These are phyloP conservation scores for Triops cancriformis DNA, from an alignment of 1,140 invertebrate species.

Conservation along the genomic window DNA sequence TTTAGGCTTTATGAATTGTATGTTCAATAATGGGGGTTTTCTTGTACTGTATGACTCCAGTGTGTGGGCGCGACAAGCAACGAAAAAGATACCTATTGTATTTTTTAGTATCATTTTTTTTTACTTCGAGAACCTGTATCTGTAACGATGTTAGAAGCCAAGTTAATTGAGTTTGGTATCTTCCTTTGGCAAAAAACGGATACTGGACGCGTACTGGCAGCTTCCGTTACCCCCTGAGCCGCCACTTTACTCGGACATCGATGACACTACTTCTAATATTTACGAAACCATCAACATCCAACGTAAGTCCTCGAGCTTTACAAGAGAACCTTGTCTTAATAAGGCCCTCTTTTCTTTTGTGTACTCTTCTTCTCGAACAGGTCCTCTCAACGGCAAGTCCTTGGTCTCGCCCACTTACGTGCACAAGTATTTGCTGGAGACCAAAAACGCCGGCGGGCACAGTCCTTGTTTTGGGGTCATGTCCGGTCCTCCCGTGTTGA, in stretches of 20 bases:
- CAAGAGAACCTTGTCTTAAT: neutral
- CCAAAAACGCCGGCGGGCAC: neutral
- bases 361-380: neutral
- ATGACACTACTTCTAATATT: slow-evolving; percentile 25
- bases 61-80: too few species aligned
- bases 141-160: neutral
- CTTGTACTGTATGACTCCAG: too few species aligned
- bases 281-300: slow-evolving; percentile 26
- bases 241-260: slow-evolving; percentile 17
- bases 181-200: neutral
- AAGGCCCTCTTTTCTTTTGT: neutral
- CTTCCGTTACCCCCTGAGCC: slow-evolving; percentile 22
- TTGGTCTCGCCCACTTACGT: neutral
- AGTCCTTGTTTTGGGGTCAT: slow-evolving; percentile 5
- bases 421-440: slow-evolving; percentile 1
- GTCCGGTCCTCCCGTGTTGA: neutral
- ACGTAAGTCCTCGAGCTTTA: slow-evolving; percentile 13
- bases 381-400: neutral
- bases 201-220: slow-evolving; percentile 14
- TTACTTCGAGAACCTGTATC: too few species aligned
- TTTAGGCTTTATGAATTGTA: too few species aligned
- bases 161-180: neutral
- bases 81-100: neutral
- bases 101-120: neutral
- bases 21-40: too few species aligned